Base-by-base conservation (phyloP, 2,797 vertebrate species). In the Enteromius trimaculatus region DNA sequence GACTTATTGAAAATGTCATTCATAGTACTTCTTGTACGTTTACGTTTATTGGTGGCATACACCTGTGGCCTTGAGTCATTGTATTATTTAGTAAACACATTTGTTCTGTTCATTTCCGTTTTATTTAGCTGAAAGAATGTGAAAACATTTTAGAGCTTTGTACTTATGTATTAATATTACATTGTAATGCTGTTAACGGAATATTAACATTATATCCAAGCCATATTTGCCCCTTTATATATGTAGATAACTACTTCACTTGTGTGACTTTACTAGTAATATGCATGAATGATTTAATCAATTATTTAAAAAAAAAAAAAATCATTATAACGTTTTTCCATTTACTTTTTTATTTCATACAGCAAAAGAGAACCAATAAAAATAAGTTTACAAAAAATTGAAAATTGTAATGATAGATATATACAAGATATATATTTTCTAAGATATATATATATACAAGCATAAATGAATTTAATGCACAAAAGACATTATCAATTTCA, bases 11-110 rank as follows among this genome's bases (percentile, higher is more conserved):
- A 85, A 62, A 76, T 53, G 51, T 80, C 19, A 86, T 82, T 84
- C 71, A 81, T 80, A 64, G 66, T 53, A 55, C 21, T 76, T 37
- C 47, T 62, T 37, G 13, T 26, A 55, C 26, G 29, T 80, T 80
- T 69, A 62, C 64, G 17, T 47, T 47, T 19, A 74, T 51, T 72
- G 14, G 79, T 76, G 53, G 49, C 70, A 68, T 74, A 72, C 60
- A 84, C 81, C 75, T 84, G 75, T 47, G 60, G 47, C 72, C 49
- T 77, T 42, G 39, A 77, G 42, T 74, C 76, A 72, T 82, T 84
- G 79, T 85, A 37, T 79, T 84, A n/a, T 77, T 37, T 11, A 53
- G 51, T 85, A 83, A 74, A 86, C 76, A 84, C 58, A 66, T 65
- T 55, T 31, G 16, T 70, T 39, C 11, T 8, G 23, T 80, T 78